Evolutionary conservation across 2,797 vertebrate species (phyloP), one percentile per base, ranked within the genome.

Genomic region (Fundulus diaphanus): DNA sequence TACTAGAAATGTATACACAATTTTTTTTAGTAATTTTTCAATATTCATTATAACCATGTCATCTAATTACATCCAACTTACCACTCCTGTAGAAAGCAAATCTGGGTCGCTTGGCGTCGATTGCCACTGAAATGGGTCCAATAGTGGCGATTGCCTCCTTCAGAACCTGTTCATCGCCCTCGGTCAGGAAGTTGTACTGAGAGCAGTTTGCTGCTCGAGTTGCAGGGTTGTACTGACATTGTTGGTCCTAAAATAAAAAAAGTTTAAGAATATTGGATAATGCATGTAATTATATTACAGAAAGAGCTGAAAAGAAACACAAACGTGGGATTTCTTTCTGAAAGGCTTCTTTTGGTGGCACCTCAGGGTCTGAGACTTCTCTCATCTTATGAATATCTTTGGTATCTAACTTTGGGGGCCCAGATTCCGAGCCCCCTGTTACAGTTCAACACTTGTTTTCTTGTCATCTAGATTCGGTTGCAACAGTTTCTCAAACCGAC

Each of bases 51-150:
- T 9, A 48, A 13, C 5, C 7, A 7, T 16, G 18, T 13, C 1
- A 40, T 6, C 31, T 48, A 11, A 2, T 1, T 3, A 1, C 0
- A 22, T 40, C 27, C 1, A 8, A 59, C 83, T 0, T 92, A 97
- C 97, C 96, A 31, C 94, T 95, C 16, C 22, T 93, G 87, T 95
- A 98, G 2, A 98, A 79, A 72, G 85, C 70, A 88, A 99, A 98
- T 0, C 18, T 70, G 12, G 94, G 74, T 0, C 84, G 90, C 0
- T 63, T 80, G 3, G 96, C 96, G 0, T 98, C 96, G 1, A 98
- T 94, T 24, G 0, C 94, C 0, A 98, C 97, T 0, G 97, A 96
- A 66, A 99, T 91, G 0, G 98, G 97, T 3, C 97, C 97, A 0
- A 96, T 72, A 12, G 35, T 93, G 77, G 96, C 97, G 8, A 99